phyloP scores from a whole-genome alignment of 2,113 vertebrate species.

The Rattus rattus region DNA sequence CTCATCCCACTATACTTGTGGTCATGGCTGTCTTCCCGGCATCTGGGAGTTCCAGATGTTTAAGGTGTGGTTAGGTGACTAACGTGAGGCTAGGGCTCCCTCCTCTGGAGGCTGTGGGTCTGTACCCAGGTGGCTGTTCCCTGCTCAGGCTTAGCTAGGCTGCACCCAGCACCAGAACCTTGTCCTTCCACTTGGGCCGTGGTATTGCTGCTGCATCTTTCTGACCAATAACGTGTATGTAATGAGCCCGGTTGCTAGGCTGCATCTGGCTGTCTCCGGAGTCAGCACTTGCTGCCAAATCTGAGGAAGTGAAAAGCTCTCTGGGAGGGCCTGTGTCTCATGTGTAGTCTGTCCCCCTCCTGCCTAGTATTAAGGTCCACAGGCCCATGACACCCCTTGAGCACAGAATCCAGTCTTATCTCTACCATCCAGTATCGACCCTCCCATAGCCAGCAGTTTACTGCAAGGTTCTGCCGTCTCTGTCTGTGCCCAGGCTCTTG shows the following conservation, averaged over 20 bases:
- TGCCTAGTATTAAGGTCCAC: not conserved
- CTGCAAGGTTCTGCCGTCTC: not conserved
- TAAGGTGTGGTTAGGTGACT: not conserved
- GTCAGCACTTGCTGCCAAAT: not conserved
- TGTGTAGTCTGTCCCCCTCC: not conserved
- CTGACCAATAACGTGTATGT: rapidly evolving
- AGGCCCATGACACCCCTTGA: not conserved
- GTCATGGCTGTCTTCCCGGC: not conserved
- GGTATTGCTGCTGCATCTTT: not conserved
- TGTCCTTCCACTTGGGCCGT: rapidly evolving
- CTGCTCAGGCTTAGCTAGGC: not conserved
- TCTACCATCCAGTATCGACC: not conserved
- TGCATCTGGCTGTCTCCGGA: rapidly evolving
- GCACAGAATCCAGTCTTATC: not conserved
- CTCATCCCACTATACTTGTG: not conserved
- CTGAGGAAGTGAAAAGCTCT: not conserved
- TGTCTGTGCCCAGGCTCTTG: not conserved
- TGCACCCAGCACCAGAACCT: not conserved
- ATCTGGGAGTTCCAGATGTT: not conserved
- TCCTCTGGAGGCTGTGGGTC: not conserved
- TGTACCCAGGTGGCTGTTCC: not conserved
- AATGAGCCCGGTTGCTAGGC: not conserved
- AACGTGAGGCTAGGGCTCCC: not conserved
- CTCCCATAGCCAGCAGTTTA: not conserved
- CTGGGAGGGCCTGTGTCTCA: not conserved